A percentile compares a stretch with the other conserved stretches of the same genome.
phyloP scores from a whole-genome alignment of 2,888 invertebrate species.

The Tinea trinotella region DNA sequence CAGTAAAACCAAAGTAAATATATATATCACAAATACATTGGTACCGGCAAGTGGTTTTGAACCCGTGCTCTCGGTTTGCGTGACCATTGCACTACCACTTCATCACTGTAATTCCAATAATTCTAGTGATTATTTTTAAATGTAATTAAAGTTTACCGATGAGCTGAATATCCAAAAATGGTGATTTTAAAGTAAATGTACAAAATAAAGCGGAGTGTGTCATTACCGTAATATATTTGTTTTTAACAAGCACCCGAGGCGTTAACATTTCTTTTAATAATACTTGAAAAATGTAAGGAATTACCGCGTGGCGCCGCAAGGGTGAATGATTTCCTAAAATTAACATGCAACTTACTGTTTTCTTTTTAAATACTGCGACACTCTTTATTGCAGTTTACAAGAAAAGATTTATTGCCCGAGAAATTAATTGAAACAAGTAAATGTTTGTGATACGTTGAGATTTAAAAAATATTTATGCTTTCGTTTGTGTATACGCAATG shows the following conservation, averaged over 20 bases:
- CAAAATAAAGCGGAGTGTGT: neutral
- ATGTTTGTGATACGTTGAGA: neutral
- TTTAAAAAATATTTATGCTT: too few species aligned
- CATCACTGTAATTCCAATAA: too few species aligned
- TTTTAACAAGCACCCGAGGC: conserved; percentile 7
- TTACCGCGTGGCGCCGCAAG: neutral
- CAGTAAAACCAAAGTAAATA: too few species aligned
- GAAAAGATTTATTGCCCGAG: neutral
- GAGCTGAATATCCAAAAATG: too few species aligned
- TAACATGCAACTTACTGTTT: conserved; percentile 7
- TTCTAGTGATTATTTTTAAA: too few species aligned
- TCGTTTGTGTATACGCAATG: too few species aligned
- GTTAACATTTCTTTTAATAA: neutral
- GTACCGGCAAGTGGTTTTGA: too few species aligned
- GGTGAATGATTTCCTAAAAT: conserved; percentile 17
- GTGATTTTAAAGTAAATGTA: too few species aligned
- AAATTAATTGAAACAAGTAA: conserved; percentile 5
- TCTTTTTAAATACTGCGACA: neutral
- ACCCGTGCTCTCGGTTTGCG: too few species aligned
- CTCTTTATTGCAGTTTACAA: neutral
- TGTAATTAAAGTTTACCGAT: too few species aligned
- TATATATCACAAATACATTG: too few species aligned
- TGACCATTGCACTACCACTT: too few species aligned
- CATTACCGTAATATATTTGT: conserved; percentile 16
- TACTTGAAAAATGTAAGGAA: conserved; percentile 11